Evolutionary conservation across 2,797 vertebrate species (phyloP).

Genomic region (Ciconia nigra): DNA sequence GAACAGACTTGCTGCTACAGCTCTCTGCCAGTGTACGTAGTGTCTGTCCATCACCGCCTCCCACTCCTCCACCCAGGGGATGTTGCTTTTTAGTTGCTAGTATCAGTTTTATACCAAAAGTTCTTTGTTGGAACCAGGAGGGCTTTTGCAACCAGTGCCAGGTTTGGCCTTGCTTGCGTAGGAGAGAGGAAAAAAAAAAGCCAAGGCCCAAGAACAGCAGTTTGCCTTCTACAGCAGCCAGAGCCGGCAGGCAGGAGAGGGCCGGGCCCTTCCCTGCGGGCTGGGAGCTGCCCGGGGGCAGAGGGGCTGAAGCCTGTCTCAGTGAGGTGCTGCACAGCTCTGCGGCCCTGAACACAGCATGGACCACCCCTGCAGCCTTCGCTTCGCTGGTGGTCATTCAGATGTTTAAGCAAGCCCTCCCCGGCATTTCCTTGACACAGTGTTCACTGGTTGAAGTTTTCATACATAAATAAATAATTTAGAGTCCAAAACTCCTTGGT

Average conservation of each 20-base stretch:
- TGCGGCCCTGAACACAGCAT: neutral
- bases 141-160: neutral
- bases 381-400: neutral
- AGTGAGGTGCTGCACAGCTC: neutral
- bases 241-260: neutral
- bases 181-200: neutral
- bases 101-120: neutral
- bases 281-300: accelerated
- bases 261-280: accelerated
- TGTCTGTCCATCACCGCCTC: neutral
- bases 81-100: neutral
- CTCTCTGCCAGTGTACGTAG: neutral
- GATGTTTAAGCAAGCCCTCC: neutral
- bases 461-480: neutral
- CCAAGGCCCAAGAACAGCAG: neutral
- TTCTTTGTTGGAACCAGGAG: neutral
- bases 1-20: neutral
- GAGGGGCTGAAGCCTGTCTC: accelerated
- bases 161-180: neutral
- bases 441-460: neutral
- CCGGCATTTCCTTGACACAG: neutral
- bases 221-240: neutral
- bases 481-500: neutral
- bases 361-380: neutral
- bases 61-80: accelerated